These are phyloP conservation scores for Dexiosoma caninum DNA, from an alignment of 2,888 invertebrate genomes.

Conservation along the genomic window DNA sequence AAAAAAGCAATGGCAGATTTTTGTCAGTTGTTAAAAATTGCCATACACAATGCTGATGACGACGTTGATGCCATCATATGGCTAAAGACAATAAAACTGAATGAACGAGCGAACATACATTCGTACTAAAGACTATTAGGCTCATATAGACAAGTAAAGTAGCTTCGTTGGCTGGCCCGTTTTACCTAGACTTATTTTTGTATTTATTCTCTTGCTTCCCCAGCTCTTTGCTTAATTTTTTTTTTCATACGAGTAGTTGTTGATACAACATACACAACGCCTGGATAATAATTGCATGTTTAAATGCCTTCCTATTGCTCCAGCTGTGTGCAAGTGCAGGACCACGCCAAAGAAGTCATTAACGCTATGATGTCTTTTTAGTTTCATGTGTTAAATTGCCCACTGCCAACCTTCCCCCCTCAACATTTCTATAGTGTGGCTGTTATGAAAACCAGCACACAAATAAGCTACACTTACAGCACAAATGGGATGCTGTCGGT, in stretches of 20 bases:
- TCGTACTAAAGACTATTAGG: conserved; percentile 77
- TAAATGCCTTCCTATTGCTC: conserved; percentile 54
- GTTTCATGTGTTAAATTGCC: conserved; percentile 43
- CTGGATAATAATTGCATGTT: conserved; percentile 62
- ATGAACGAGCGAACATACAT: too few relatives aligned
- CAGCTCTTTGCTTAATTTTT: not conserved
- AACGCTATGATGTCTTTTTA: conserved; percentile 64
- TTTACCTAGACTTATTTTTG: conserved; percentile 45
- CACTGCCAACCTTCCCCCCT: not conserved
- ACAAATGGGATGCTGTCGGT: conserved; percentile 58
- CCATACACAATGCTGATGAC: conserved; percentile 14
- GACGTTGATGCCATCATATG: conserved; percentile 27
- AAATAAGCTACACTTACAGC: conserved; percentile 26
- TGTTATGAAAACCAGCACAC: conserved; percentile 1
- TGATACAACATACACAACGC: conserved; percentile 30
- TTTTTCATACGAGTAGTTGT: not conserved
- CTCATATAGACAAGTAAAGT: conserved; percentile 78
- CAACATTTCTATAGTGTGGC: not conserved
- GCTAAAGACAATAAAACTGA: conserved; percentile 61
- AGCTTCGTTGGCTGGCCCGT: conserved; percentile 69
- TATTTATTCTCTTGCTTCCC: not conserved
- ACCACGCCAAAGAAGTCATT: conserved; percentile 65
- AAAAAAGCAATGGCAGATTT: conserved; percentile 39
- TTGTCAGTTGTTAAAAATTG: conserved; percentile 67
- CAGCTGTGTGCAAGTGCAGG: conserved; percentile 45